Evolutionary conservation across 92 coral and sea anemone genomes (phyloP).

Genomic region (Epizoanthus ramosus): DNA sequence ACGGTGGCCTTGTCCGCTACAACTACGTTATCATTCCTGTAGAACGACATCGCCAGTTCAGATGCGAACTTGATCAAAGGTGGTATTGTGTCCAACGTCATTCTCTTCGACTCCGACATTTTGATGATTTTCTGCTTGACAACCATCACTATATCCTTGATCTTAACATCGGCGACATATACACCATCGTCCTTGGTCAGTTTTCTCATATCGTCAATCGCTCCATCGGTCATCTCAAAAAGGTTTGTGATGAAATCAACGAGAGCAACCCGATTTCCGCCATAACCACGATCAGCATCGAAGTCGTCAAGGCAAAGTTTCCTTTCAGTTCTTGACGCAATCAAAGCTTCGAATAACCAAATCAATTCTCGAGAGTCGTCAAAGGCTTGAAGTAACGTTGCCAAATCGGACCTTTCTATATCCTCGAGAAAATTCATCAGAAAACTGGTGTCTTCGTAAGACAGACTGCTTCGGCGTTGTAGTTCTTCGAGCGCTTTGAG

Average conservation of each 20-base stretch:
- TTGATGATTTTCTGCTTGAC: neutral
- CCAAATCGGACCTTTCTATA: conserved; percentile 11
- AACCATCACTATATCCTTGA: neutral
- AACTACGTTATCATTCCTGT: neutral
- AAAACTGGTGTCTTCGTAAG: conserved; percentile 13
- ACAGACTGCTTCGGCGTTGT: neutral
- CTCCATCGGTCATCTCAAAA: neutral
- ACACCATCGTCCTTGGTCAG: neutral
- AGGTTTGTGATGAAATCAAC: neutral
- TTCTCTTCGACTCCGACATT: neutral
- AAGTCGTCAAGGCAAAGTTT: conserved; percentile 5
- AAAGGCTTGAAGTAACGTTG: conserved; percentile 10
- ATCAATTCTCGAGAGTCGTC: conserved; percentile 7
- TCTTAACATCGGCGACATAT: neutral
- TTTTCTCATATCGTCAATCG: neutral
- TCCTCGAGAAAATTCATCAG: conserved; percentile 17
- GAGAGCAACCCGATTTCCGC: neutral
- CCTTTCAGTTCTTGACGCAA: conserved; percentile 1
- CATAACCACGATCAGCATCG: neutral
- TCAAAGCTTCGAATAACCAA: conserved; percentile 25
- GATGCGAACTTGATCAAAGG: neutral
- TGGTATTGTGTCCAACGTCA: neutral
- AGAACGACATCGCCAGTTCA: conserved; percentile 14
- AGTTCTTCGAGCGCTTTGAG: neutral
- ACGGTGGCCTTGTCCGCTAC: neutral